Base-by-base conservation (phyloP, 2,888 invertebrate genomes). In the Meganola albula region DNA sequence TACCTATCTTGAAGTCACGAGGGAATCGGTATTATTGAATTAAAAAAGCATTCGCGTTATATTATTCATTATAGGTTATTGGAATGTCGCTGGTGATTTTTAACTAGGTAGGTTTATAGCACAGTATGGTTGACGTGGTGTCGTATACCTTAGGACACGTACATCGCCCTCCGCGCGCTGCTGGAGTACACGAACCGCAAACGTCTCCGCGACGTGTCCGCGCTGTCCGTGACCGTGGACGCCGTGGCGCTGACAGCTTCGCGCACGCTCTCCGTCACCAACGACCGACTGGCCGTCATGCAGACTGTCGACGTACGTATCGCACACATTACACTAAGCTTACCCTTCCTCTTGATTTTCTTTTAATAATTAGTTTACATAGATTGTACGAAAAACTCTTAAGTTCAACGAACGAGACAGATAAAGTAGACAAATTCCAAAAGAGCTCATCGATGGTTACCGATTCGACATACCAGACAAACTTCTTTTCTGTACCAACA, bases 161-260 rank as follows among this genome's bases (percentile, higher is more conserved):
- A 95, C 43, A 90, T 94, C 57, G 94, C 97, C 0, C 88, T 97
- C 76, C 93, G 95, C 61, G 96, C 97, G 0, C 83, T 98, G 18
- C 94, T 95, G 60, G 95, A 96, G 59, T 96, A 95, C 74, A 95
- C 96, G 1, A 92, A 93, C 34, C 90, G 93, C 46, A 93, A 94
- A 37, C 90, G 96, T 10, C 90, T 96, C 41, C 89, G 96, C 22
- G 96, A 96, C 74, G 95, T 96, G 22, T 94, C 93, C 40, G 84
- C 90, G 24, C 85, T 97, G 8, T 87, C 90, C 0, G 90, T 97
- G 3, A 89, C 89, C n/a, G 88, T 97, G 27, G 96, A 96, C 72
- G 94, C 96, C 0, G 95, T 95, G 0, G 92, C 96, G 6, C 87
- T 95, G 26, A 88, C 90, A 1, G 93, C 92, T 2, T 88, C 91